phyloP scores from a whole-genome alignment of 2,797 vertebrate species.

The Sarcophilus harrisii region DNA sequence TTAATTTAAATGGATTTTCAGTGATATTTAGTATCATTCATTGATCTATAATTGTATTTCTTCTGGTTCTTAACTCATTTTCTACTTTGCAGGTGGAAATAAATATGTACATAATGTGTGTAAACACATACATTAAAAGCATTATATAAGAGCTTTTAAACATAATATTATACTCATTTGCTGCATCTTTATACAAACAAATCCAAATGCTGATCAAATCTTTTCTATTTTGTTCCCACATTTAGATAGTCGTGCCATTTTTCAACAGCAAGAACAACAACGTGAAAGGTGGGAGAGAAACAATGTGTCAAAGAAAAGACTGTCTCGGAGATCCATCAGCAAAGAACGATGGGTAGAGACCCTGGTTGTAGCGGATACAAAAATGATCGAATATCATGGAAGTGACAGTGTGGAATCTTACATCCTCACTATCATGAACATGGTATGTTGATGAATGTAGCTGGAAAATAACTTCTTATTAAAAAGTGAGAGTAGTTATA shows the following conservation, averaged over 20 bases:
- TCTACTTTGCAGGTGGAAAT: neutral
- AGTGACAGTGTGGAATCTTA: constrained; percentile 95
- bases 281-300: constrained; percentile 90
- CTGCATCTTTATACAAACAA: neutral
- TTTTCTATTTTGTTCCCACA: constrained; percentile 47
- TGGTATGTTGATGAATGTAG: constrained; percentile 86
- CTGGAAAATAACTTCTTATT: neutral
- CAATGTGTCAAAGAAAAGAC: constrained; percentile 71
- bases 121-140: too few species aligned
- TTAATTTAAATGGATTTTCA: neutral
- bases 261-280: constrained; percentile 85
- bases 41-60: neutral
- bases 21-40: neutral
- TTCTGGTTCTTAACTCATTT: neutral
- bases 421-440: constrained; percentile 99
- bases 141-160: neutral
- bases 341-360: constrained; percentile 98
- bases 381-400: constrained; percentile 97
- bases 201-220: neutral
- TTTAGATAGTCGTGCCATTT: constrained; percentile 87
- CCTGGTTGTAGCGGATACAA: constrained; percentile 96
- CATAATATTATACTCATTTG: neutral
- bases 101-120: neutral
- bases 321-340: constrained; percentile 93
- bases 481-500: neutral